Percentiles rank a stretch among this genome's conserved stretches.
phyloP scores from a whole-genome alignment of 2,113 vertebrate species.

The Ploceus nigricollis region DNA sequence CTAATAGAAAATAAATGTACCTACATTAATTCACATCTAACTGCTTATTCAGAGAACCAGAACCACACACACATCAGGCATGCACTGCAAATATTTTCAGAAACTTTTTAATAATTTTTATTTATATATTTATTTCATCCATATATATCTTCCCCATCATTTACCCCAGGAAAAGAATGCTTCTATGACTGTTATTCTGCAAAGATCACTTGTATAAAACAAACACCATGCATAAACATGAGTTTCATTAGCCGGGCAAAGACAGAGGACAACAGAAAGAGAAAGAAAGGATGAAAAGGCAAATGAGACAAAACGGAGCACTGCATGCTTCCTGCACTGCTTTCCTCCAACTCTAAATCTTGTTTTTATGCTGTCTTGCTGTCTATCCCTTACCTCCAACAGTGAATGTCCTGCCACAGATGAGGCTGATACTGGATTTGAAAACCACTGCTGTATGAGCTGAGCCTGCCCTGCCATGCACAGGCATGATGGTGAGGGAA shows the following conservation, averaged over 20 bases:
- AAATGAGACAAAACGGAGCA: neutral
- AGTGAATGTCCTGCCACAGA: neutral
- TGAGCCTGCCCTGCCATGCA: neutral
- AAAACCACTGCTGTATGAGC: neutral
- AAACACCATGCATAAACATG: neutral
- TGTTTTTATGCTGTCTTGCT: neutral
- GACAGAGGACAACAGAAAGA: rapidly evolving
- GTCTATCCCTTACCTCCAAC: neutral
- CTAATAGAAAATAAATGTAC: neutral
- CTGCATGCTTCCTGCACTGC: rapidly evolving
- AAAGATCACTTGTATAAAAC: neutral
- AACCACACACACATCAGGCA: neutral
- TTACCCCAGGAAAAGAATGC: neutral
- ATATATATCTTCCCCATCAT: neutral
- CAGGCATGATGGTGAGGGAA: neutral
- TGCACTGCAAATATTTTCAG: neutral
- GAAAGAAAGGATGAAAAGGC: neutral
- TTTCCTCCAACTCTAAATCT: neutral
- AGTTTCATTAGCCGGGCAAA: neutral
- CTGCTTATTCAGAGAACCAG: neutral
- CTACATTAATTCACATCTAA: neutral
- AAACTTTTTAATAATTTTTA: neutral
- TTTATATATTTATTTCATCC: neutral
- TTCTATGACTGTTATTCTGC: neutral
- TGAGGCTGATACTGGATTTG: neutral